These are phyloP conservation scores for Aegotheles bennettii DNA, from an alignment of 2,113 vertebrate genomes.

Conservation along the genomic window DNA sequence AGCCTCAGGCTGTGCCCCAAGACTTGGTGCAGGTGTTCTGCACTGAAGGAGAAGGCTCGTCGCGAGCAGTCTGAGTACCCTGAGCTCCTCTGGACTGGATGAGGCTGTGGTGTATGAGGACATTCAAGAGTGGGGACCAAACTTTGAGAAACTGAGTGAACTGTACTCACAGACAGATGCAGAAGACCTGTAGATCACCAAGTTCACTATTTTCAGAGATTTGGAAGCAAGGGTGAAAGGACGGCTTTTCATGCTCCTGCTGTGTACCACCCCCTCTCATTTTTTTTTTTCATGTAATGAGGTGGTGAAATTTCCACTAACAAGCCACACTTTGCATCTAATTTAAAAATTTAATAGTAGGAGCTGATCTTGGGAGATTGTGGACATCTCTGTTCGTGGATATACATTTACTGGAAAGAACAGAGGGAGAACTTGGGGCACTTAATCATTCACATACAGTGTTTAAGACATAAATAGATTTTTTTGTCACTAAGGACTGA, in stretches of 20 bases:
- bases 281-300: fast-evolving
- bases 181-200: constrained; percentile 63
- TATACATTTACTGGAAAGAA: not conserved
- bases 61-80: constrained; percentile 81
- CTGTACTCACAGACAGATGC: constrained; percentile 58
- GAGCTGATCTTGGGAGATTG: not conserved
- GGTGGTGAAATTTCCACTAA: not conserved
- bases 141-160: constrained; percentile 82
- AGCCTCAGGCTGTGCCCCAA: constrained; percentile 66
- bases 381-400: not conserved
- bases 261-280: fast-evolving
- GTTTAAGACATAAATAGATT: not conserved
- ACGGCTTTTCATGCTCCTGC: not conserved
- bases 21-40: constrained; percentile 82
- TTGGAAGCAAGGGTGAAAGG: not conserved
- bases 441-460: not conserved
- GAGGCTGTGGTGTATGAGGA: constrained; percentile 67
- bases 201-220: too few relatives aligned
- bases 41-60: constrained; percentile 80
- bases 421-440: not conserved
- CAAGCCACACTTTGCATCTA: not conserved
- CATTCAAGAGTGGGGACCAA: constrained; percentile 82
- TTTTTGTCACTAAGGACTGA: not conserved
- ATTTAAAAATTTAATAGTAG: not conserved
- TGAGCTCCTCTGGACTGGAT: constrained; percentile 72